Conservation (phyloP, 1,140 invertebrate genomes). For the Pissodes strobi region DNA sequence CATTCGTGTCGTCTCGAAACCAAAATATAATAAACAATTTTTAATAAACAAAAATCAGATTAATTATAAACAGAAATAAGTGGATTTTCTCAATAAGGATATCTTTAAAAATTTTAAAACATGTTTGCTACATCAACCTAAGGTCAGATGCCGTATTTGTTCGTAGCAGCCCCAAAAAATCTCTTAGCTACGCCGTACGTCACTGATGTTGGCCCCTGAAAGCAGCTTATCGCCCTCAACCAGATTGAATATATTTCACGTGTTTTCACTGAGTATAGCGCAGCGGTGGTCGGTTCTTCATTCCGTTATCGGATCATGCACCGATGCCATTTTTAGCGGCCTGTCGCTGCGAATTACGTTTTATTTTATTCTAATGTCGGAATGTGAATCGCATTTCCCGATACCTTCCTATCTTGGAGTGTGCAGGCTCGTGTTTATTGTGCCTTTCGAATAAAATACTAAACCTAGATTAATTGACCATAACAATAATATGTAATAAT, state of each 20-base stretch:
- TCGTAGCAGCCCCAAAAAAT: too few relatives aligned
- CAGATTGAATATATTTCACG: slow-evolving; percentile 39
- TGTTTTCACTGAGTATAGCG: slow-evolving; percentile 29
- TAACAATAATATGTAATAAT: too few relatives aligned
- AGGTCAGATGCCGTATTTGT: too few relatives aligned
- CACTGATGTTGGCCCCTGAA: slow-evolving; percentile 5
- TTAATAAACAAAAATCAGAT: too few relatives aligned
- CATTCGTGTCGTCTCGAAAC: too few relatives aligned
- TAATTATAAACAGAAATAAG: too few relatives aligned
- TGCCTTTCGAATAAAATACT: too few relatives aligned
- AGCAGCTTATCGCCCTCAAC: slow-evolving; percentile 31
- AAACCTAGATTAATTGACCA: too few relatives aligned
- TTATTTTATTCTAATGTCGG: slow-evolving; percentile 32
- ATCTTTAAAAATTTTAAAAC: too few relatives aligned
- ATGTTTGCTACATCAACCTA: too few relatives aligned
- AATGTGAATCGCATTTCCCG: background rate
- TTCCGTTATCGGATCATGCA: slow-evolving; percentile 36
- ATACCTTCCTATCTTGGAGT: background rate
- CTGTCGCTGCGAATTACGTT: slow-evolving; percentile 28
- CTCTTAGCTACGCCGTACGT: slow-evolving; percentile 12
- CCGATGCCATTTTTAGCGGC: slow-evolving; percentile 32
- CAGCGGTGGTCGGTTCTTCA: slow-evolving; percentile 25
- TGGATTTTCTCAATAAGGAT: too few relatives aligned
- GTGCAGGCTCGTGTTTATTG: background rate
- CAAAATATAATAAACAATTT: too few relatives aligned